phyloP scores from a whole-genome alignment of 2,113 vertebrate species.

The Pomatostomus ruficeps region DNA sequence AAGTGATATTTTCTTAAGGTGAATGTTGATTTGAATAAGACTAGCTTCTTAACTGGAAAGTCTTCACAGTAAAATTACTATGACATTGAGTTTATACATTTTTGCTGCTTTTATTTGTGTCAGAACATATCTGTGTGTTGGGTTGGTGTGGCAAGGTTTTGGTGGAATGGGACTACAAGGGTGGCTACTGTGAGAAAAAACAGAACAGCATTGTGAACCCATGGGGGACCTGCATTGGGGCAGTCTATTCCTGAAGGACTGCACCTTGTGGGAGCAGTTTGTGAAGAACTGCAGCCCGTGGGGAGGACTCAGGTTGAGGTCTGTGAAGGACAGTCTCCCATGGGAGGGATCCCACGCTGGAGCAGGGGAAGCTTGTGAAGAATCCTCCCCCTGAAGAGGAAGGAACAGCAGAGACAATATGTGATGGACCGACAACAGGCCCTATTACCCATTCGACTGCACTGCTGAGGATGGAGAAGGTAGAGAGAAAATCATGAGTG shows the following conservation, averaged over 20 bases:
- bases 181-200: not conserved
- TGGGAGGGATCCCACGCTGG: rapidly evolving
- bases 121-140: not conserved
- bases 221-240: rapidly evolving
- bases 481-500: not conserved
- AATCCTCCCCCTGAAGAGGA: not conserved
- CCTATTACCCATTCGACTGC: not conserved
- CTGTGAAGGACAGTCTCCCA: not conserved
- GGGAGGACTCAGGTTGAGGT: not conserved
- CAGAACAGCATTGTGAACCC: not conserved
- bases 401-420: not conserved
- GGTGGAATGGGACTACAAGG: rapidly evolving
- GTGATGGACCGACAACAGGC: not conserved
- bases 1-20: not conserved
- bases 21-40: not conserved
- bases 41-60: not conserved
- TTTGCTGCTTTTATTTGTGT: not conserved
- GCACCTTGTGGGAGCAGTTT: not conserved
- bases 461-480: not conserved
- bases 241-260: not conserved
- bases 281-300: not conserved
- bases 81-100: not conserved
- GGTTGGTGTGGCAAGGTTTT: not conserved
- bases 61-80: not conserved
- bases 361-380: not conserved